These are phyloP conservation scores for Nymphalis c-album DNA, from an alignment of 2,888 invertebrate genomes.

Conservation along the genomic window DNA sequence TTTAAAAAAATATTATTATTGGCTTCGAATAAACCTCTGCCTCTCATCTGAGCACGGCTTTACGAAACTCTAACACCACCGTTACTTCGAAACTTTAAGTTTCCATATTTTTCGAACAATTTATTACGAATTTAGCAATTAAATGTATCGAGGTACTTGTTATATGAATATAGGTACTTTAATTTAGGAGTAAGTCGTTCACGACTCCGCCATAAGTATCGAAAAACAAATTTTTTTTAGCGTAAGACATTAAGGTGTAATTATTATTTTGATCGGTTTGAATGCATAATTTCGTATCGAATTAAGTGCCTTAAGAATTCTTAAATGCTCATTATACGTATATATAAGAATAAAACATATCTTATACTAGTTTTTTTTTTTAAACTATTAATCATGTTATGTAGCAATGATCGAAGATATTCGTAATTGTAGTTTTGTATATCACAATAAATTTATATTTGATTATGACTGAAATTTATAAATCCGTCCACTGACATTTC, in stretches of 20 bases:
- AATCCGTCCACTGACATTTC: slow-evolving; percentile 24
- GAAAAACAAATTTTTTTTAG: slow-evolving; percentile 56
- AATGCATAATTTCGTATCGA: slow-evolving; percentile 25
- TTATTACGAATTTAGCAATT: slow-evolving; percentile 67
- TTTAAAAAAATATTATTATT: background rate
- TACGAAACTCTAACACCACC: slow-evolving; percentile 77
- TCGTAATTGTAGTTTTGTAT: slow-evolving; percentile 21
- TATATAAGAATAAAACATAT: slow-evolving; percentile 48
- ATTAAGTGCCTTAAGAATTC: slow-evolving; percentile 40
- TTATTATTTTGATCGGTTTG: slow-evolving; percentile 28
- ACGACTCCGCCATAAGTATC: slow-evolving; percentile 78
- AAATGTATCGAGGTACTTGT: slow-evolving; percentile 54
- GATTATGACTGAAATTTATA: slow-evolving; percentile 33
- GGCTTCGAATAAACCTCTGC: slow-evolving; percentile 46
- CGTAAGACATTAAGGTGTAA: slow-evolving; percentile 42
- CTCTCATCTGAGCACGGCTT: slow-evolving; percentile 68
- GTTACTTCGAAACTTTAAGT: slow-evolving; percentile 57
- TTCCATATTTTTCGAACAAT: slow-evolving; percentile 60
- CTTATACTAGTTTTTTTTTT: slow-evolving; percentile 24
- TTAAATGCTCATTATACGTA: slow-evolving; percentile 47
- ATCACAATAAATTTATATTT: slow-evolving; percentile 7
- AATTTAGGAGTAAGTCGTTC: slow-evolving; percentile 62
- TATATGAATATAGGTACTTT: slow-evolving; percentile 44
- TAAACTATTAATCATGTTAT: slow-evolving; percentile 2
- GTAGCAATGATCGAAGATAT: slow-evolving; percentile 2